Evolutionary conservation across 64 coral and sea anemone species (phyloP).

Genomic region (Pachyseris speciosa): DNA sequence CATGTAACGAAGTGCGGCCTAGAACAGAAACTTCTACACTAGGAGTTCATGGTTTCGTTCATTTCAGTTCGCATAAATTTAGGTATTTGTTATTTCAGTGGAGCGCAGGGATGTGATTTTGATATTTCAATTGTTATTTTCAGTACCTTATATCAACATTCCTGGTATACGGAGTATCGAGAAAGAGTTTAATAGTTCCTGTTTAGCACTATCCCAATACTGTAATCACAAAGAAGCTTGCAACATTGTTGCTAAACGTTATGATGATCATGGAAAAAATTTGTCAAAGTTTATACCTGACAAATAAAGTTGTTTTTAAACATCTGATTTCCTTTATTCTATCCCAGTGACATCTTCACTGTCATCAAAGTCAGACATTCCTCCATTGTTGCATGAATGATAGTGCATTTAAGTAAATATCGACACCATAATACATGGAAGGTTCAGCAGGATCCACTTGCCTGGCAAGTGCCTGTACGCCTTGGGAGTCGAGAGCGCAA

Average conservation of each 20-base stretch:
- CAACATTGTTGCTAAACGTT: background rate
- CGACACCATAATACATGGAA: constrained; percentile 1
- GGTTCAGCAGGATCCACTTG: background rate
- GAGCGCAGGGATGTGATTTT: background rate
- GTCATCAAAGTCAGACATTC: background rate
- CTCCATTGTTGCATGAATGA: background rate
- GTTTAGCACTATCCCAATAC: background rate
- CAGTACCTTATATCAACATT: background rate
- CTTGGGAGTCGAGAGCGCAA: background rate
- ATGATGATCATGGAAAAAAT: background rate
- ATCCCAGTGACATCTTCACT: background rate
- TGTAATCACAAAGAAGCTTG: background rate
- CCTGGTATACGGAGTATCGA: background rate
- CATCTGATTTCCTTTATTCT: background rate
- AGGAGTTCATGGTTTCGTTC: background rate
- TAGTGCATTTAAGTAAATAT: background rate
- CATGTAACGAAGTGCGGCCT: background rate
- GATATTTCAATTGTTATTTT: background rate
- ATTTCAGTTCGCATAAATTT: background rate
- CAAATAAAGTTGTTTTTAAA: background rate
- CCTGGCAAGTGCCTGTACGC: background rate
- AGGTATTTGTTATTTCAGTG: background rate
- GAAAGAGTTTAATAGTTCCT: background rate
- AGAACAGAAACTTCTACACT: background rate
- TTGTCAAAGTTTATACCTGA: background rate